Evolutionary conservation across 2,888 invertebrate species (phyloP).

Genomic region (Coenonympha arcania): DNA sequence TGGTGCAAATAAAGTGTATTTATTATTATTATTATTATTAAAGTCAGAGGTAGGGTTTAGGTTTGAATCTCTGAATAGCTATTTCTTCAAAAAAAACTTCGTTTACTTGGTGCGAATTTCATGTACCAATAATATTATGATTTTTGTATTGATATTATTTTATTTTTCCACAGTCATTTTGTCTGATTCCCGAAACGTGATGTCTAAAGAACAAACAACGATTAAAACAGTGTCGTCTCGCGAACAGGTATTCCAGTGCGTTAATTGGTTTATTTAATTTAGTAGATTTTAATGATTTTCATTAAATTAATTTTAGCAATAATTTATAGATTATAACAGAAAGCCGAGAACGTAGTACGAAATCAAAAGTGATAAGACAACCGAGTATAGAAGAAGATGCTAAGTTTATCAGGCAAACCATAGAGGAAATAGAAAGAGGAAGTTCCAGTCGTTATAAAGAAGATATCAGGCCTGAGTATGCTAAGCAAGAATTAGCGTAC

Average conservation of each 20-base stretch:
- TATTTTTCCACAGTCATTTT: constrained; percentile 29
- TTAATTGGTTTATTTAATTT: constrained; percentile 5
- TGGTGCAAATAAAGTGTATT: too few relatives aligned
- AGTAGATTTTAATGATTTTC: not conserved
- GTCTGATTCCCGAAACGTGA: constrained; percentile 47
- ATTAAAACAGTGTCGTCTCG: constrained; percentile 45
- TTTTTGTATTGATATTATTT: not conserved
- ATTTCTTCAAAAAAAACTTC: too few relatives aligned
- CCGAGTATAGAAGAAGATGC: constrained; percentile 68
- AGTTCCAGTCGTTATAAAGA: constrained; percentile 53
- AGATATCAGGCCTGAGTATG: constrained; percentile 32
- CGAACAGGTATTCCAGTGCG: constrained; percentile 52
- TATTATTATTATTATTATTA: too few relatives aligned
- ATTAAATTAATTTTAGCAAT: not conserved
- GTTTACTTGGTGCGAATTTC: too few relatives aligned
- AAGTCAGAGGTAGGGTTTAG: too few relatives aligned
- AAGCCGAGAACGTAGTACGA: constrained; percentile 40
- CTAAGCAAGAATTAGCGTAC: constrained; percentile 20
- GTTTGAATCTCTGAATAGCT: too few relatives aligned
- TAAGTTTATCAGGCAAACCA: constrained; percentile 62
- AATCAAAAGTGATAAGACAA: constrained; percentile 51
- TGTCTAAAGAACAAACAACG: constrained; percentile 41
- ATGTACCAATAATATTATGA: too few relatives aligned
- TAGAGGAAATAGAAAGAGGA: constrained; percentile 66
- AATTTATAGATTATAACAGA: constrained; percentile 15